phyloP scores from a whole-genome alignment of 2,113 vertebrate genomes.

The Campylorhamphus procurvoides region DNA sequence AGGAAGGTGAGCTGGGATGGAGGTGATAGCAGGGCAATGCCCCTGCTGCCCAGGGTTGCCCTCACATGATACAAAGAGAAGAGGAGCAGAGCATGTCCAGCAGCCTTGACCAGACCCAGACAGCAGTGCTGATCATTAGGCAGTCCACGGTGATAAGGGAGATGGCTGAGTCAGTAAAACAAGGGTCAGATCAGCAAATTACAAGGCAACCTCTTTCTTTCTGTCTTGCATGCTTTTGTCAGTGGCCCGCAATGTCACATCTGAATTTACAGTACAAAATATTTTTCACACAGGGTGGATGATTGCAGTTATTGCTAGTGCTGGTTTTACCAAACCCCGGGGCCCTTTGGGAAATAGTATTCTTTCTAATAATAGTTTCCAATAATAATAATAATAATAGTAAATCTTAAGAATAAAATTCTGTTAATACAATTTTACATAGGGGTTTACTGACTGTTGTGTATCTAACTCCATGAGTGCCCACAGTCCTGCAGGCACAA shows the following conservation, averaged over 20 bases:
- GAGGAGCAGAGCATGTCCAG: rapidly evolving
- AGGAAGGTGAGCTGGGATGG: neutral
- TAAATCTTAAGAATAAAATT: neutral
- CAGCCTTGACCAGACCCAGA: neutral
- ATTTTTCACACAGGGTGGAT: neutral
- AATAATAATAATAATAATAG: neutral
- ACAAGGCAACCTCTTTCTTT: neutral
- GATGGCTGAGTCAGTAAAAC: neutral
- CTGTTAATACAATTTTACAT: neutral
- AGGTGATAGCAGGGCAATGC: neutral
- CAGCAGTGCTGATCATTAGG: neutral
- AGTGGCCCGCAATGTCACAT: neutral
- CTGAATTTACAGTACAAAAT: neutral
- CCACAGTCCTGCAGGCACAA: neutral
- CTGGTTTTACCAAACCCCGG: neutral
- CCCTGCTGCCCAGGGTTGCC: rapidly evolving
- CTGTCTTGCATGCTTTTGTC: neutral
- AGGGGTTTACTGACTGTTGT: neutral
- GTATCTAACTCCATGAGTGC: neutral
- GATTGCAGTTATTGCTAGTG: neutral
- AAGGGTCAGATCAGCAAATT: neutral
- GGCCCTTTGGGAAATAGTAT: neutral
- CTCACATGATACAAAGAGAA: neutral
- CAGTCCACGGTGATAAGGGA: neutral
- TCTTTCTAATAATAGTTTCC: neutral